Conservation (phyloP, 92 coral and sea anemone genomes). For the Palythoa grandis region DNA sequence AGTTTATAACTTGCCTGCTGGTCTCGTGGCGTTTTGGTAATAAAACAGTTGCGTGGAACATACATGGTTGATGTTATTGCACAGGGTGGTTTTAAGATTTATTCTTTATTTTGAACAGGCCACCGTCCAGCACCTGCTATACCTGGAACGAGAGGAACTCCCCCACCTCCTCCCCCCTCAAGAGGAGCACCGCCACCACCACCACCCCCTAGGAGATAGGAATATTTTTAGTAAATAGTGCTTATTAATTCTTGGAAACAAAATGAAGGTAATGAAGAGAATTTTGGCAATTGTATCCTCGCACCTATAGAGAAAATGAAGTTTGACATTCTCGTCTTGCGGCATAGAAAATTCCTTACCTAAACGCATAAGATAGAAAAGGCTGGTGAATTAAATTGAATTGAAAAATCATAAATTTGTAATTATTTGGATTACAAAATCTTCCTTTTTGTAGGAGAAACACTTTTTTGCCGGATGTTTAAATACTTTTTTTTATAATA, state of each 20-base stretch:
- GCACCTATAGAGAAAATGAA: background rate
- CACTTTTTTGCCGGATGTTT: slow-evolving; percentile 19
- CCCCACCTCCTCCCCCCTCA: slow-evolving; percentile 94
- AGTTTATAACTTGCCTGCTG: no score
- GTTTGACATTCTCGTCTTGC: slow-evolving; percentile 10
- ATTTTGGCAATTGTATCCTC: background rate
- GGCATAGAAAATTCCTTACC: slow-evolving; percentile 4
- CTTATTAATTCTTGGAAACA: slow-evolving; percentile 6
- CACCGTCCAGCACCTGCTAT: slow-evolving; percentile 77
- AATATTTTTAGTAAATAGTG: slow-evolving; percentile 20
- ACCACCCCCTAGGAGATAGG: slow-evolving; percentile 72
- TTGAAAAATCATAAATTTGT: slow-evolving; percentile 14
- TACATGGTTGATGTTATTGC: no score
- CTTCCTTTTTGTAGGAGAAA: slow-evolving; percentile 5
- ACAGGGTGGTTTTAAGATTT: no score
- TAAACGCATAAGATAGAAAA: background rate
- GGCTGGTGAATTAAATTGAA: background rate
- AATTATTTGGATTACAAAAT: slow-evolving; percentile 16
- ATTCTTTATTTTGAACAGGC: slow-evolving; percentile 34
- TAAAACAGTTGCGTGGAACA: no score
- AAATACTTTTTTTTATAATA: slow-evolving; percentile 26
- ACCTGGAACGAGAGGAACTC: slow-evolving; percentile 70
- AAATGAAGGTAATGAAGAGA: background rate
- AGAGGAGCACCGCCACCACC: slow-evolving; percentile 99
- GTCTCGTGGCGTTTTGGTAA: no score